phyloP scores from a whole-genome alignment of 2,888 invertebrate species.

The Phrixothrix hirtus region DNA sequence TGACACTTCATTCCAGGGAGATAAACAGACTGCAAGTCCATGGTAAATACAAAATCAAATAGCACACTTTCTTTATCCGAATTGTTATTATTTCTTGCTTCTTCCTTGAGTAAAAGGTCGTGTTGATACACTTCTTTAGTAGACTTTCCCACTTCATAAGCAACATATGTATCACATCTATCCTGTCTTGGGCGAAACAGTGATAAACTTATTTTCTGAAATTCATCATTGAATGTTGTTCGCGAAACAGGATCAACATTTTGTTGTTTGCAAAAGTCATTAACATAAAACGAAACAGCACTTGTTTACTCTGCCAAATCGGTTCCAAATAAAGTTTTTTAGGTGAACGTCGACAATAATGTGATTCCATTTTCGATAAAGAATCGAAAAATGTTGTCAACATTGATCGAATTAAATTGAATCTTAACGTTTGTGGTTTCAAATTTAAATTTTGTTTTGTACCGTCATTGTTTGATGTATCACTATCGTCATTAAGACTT shows the following conservation, averaged over 20 bases:
- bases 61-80: neutral
- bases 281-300: neutral
- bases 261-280: neutral
- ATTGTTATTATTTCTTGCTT: neutral
- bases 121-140: neutral
- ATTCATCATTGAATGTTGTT: too few species aligned
- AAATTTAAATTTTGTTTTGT: too few species aligned
- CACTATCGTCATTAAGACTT: neutral
- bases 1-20: neutral
- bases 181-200: neutral
- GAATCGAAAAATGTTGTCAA: too few species aligned
- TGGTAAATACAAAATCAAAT: conserved; percentile 1
- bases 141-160: neutral
- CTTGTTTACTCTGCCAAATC: conserved; percentile 1
- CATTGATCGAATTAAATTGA: neutral
- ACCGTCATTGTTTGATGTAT: neutral
- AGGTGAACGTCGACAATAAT: neutral
- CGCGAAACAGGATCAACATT: neutral
- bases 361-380: conserved; percentile 2
- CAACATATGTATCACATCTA: conserved; percentile 2
- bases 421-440: too few species aligned
- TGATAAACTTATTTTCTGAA: neutral
- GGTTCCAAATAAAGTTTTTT: neutral
- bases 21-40: too few species aligned
- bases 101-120: neutral